Conservation (phyloP, 2,797 vertebrate genomes). For the Oryzias sinensis region DNA sequence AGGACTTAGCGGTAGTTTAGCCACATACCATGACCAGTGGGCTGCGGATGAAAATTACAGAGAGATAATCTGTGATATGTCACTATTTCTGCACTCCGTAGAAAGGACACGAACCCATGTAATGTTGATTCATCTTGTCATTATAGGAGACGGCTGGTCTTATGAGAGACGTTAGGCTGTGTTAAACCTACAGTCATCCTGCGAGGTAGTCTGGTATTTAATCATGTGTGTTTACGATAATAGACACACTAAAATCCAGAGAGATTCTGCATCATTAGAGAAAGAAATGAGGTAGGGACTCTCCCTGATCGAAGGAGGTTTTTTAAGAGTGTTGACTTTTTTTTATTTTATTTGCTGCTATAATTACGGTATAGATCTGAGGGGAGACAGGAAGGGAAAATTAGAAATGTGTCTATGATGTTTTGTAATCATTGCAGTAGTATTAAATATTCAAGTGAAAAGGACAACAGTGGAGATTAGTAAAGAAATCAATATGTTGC, state of each 20-base stretch:
- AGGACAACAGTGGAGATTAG: conserved; percentile 21
- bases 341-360: background rate
- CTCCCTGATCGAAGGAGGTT: background rate
- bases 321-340: conserved; percentile 17
- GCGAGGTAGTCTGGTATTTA: conserved; percentile 13
- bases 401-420: conserved; percentile 20
- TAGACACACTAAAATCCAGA: conserved; percentile 23
- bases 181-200: conserved; percentile 15
- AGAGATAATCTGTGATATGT: conserved; percentile 30
- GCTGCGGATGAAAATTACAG: conserved; percentile 39
- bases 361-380: conserved; percentile 14
- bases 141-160: conserved; percentile 5
- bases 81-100: conserved; percentile 14
- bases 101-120: conserved; percentile 1
- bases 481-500: conserved; percentile 62
- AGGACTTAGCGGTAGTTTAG: conserved; percentile 24
- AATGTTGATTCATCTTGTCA: conserved; percentile 24
- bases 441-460: conserved; percentile 36
- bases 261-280: conserved; percentile 24
- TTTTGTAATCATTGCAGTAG: conserved; percentile 33
- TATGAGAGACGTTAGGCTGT: conserved; percentile 6
- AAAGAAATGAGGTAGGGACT: background rate
- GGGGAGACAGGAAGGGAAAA: conserved; percentile 18
- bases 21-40: conserved; percentile 18
- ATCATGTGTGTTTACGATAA: conserved; percentile 40